Base-by-base conservation (phyloP, 2,113 vertebrate genomes). In the Hylia prasina region DNA sequence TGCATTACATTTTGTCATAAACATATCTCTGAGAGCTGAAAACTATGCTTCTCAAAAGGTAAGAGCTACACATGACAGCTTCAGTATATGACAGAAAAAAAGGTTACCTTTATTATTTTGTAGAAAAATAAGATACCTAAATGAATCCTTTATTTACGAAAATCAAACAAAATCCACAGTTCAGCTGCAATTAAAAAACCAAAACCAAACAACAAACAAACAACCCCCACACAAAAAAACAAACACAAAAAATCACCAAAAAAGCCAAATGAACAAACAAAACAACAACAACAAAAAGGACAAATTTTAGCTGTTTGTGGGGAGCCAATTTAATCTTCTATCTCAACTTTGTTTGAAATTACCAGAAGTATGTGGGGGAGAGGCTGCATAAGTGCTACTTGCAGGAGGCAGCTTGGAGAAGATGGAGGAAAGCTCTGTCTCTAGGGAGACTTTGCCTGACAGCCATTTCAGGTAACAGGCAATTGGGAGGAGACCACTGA, bases 381-480 rank as follows among this genome's bases (percentile, higher is more conserved):
- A 31, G 33, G 39, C 17, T 63, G 40, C 27, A 18, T 22, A 63
- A 54, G 23, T 15, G 18, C 48, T 64, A 3, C 48, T 45, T 27
- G 22, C 33, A 33, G 33, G 40, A 22, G 14, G 28, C 9, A 54
- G n/a, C 22, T 12, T 18, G 28, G 15, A 54, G 48, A 54, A 64
- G 28, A 33, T 3, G 18, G 13, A 33, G 40, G 28, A 47, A 33
- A 39, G 48, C 15, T 45, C 28, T 54, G 42, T 40, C 30, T 48
- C 60, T 13, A 24, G 35, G 19, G 10, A 6, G 19, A 24, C 13
- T 40, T 28, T 0, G 0, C 40, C 58, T 48, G n/a, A 30, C 23
- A 40, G 13, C 12, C 15, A 35, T 30, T n/a, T 16, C 24, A 40
- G 0, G 0, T 35, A 15, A 21, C 1, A 21, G 60, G 24, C 50